Conservation (phyloP, 2,113 vertebrate species). For the Amazona guildingii region DNA sequence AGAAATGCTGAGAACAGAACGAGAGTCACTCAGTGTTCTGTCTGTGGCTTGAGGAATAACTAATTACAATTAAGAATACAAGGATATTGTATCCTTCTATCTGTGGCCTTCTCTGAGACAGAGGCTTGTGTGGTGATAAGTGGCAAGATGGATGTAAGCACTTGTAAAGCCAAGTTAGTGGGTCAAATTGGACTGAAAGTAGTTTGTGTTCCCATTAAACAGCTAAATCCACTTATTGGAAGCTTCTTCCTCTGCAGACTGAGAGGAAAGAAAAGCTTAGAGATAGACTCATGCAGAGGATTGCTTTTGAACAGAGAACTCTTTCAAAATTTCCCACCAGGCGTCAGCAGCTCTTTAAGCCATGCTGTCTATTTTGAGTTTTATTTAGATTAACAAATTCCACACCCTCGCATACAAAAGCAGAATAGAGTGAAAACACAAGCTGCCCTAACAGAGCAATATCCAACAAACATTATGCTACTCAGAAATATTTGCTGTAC, state of each 20-base stretch:
- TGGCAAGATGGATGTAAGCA: not conserved
- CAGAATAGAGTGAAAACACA: conserved; percentile 82
- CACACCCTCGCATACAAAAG: conserved; percentile 79
- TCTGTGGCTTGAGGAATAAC: not conserved
- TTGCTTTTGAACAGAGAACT: conserved; percentile 61
- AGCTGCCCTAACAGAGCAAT: conserved; percentile 79
- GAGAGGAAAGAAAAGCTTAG: not conserved
- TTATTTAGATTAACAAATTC: conserved; percentile 87
- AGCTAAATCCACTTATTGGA: not conserved
- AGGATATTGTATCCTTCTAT: not conserved
- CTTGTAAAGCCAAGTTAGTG: not conserved
- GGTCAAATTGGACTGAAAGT: fast-evolving
- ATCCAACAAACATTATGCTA: conserved; percentile 85
- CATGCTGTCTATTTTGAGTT: conserved; percentile 80
- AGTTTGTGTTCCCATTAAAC: not conserved
- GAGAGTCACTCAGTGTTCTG: not conserved
- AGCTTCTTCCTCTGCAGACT: not conserved
- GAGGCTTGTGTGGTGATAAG: not conserved
- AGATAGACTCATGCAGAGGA: conserved; percentile 48
- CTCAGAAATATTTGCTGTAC: conserved; percentile 78
- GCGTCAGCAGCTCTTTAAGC: conserved; percentile 77
- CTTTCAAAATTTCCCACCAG: conserved; percentile 70
- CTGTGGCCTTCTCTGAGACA: not conserved
- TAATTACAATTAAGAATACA: not conserved
- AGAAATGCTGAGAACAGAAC: not conserved